phyloP scores from a whole-genome alignment of 2,797 vertebrate genomes.

The Xenopus petersii region DNA sequence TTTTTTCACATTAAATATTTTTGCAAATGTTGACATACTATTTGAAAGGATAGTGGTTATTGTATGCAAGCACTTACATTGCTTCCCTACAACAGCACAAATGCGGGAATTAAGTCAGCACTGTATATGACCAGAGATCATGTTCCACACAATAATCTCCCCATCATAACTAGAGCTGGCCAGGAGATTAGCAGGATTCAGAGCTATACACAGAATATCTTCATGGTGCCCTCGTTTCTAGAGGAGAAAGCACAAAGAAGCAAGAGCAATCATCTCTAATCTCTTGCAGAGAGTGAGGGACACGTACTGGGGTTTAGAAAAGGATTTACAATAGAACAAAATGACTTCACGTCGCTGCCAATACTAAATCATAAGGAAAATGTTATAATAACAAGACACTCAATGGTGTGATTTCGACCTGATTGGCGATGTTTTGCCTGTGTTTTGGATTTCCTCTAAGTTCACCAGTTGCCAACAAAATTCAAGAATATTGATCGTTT shows the following conservation, averaged over 20 bases:
- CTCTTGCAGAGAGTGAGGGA: not conserved
- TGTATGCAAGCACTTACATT: conserved; percentile 16
- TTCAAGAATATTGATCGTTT: too few species aligned
- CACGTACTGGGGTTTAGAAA: not conserved
- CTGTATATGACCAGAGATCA: conserved; percentile 64
- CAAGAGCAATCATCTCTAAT: not conserved
- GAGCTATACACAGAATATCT: conserved; percentile 68
- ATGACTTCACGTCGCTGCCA: too few species aligned
- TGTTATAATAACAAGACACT: too few species aligned
- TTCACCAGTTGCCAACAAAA: too few species aligned
- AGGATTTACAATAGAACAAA: not conserved
- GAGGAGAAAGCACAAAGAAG: conserved; percentile 14
- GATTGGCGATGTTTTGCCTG: too few species aligned
- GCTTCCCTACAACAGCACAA: conserved; percentile 2
- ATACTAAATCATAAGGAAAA: too few species aligned
- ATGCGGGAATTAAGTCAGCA: conserved; percentile 58
- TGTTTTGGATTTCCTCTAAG: too few species aligned
- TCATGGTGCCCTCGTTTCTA: conserved; percentile 65
- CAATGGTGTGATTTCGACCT: too few species aligned
- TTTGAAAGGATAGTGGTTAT: too few species aligned
- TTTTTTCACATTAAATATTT: too few species aligned
- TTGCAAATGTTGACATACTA: too few species aligned
- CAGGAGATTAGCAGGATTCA: conserved; percentile 68
- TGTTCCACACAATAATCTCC: conserved; percentile 73
- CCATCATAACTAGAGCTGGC: conserved; percentile 70